Conservation (phyloP, 2,888 invertebrate genomes). For the Caenorhabditis virilis region DNA sequence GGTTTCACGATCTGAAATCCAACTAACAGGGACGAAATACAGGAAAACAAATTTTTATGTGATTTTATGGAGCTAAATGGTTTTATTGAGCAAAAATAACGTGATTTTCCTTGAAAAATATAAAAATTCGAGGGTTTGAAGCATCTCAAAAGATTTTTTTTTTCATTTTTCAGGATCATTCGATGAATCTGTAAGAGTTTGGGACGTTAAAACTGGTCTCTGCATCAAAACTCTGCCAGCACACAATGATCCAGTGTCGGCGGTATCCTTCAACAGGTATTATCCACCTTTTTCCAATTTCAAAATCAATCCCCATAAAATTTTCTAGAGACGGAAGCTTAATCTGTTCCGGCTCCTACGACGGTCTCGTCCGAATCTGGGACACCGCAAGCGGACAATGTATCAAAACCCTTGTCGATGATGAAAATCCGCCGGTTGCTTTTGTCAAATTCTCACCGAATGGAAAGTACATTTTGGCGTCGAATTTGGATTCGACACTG, state of each 20-base stretch:
- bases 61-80: no score
- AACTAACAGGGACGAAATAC: no score
- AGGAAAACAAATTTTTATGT: no score
- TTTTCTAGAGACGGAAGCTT: conserved; percentile 97
- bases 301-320: no score
- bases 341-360: conserved; percentile 97
- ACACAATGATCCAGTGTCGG: conserved; percentile 98
- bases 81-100: no score
- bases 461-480: conserved; percentile 97
- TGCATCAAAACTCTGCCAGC: conserved; percentile 97
- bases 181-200: conserved; percentile 97
- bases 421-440: conserved; percentile 98
- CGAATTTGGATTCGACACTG: conserved; percentile 90
- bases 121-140: background rate
- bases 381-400: conserved; percentile 99
- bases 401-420: conserved; percentile 96
- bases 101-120: background rate
- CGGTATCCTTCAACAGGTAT: conserved; percentile 73
- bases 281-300: no score
- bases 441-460: conserved; percentile 99
- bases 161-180: conserved; percentile 85
- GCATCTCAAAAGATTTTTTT: background rate
- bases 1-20: no score
- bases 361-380: conserved; percentile 98
- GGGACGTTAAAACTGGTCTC: conserved; percentile 97